Evolutionary conservation across 2,797 vertebrate species (phyloP).

Genomic region (Anniella stebbinsi): DNA sequence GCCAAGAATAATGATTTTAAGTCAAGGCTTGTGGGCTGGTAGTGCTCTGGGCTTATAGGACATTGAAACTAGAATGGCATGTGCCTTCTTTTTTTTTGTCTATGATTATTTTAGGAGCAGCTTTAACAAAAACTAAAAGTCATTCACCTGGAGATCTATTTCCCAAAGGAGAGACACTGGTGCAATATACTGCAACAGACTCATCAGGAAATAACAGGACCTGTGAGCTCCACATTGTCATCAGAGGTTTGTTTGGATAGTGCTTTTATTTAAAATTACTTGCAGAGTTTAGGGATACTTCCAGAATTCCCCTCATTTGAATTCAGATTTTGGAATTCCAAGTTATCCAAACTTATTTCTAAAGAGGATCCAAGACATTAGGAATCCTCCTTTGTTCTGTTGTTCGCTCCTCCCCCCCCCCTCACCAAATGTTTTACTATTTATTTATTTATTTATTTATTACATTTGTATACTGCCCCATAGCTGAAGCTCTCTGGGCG

Average conservation of each 20-base stretch:
- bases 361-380: neutral
- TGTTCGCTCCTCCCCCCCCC: neutral
- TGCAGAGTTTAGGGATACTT: neutral
- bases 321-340: conserved; percentile 5
- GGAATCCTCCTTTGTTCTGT: too few relatives aligned
- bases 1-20: neutral
- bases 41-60: neutral
- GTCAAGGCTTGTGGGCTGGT: neutral
- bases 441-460: too few relatives aligned
- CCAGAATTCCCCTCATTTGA: neutral
- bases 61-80: neutral
- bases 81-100: neutral
- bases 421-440: neutral
- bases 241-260: conserved; percentile 85
- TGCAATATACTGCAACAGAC: conserved; percentile 90
- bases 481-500: too few relatives aligned
- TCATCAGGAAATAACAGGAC: conserved; percentile 92
- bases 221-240: conserved; percentile 90
- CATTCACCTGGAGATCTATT: conserved; percentile 88
- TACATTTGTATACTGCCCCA: too few relatives aligned
- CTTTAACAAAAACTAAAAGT: conserved; percentile 84
- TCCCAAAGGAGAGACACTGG: conserved; percentile 88
- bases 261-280: neutral
- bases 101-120: conserved; percentile 79
- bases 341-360: neutral